Evolutionary conservation across 2,113 vertebrate species (phyloP).

Genomic region (Colinus virginianus): DNA sequence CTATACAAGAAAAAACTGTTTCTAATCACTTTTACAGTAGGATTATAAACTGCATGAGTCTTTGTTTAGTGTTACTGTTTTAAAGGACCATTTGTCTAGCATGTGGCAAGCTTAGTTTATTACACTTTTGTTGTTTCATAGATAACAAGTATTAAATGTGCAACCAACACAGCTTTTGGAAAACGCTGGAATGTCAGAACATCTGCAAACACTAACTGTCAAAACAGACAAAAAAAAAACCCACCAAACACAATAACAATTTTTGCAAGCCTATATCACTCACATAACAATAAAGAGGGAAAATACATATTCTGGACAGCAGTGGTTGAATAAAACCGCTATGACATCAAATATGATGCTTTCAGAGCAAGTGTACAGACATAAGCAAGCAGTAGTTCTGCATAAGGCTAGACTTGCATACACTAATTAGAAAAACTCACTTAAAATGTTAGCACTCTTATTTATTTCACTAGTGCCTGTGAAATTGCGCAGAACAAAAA

Average conservation of each 20-base stretch:
- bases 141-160: background rate
- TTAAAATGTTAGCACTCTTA: constrained; percentile 27
- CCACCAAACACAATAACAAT: background rate
- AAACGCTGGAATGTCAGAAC: background rate
- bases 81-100: background rate
- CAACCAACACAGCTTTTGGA: background rate
- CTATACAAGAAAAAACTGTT: background rate
- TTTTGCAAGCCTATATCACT: background rate
- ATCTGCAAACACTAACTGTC: background rate
- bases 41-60: background rate
- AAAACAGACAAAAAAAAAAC: background rate
- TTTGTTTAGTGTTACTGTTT: background rate
- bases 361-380: background rate
- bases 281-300: rapidly evolving
- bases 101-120: background rate
- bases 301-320: background rate
- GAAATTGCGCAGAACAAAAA: constrained; percentile 61
- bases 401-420: constrained; percentile 17
- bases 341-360: background rate
- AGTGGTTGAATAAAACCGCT: background rate
- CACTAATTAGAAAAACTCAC: constrained; percentile 29
- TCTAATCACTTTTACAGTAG: background rate
- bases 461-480: constrained; percentile 19
- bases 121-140: background rate
- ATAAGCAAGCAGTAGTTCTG: constrained; percentile 22